Evolutionary conservation across 2,113 vertebrate species (phyloP), one percentile per base, ranked within the genome.

Genomic region (Tachycineta bicolor): DNA sequence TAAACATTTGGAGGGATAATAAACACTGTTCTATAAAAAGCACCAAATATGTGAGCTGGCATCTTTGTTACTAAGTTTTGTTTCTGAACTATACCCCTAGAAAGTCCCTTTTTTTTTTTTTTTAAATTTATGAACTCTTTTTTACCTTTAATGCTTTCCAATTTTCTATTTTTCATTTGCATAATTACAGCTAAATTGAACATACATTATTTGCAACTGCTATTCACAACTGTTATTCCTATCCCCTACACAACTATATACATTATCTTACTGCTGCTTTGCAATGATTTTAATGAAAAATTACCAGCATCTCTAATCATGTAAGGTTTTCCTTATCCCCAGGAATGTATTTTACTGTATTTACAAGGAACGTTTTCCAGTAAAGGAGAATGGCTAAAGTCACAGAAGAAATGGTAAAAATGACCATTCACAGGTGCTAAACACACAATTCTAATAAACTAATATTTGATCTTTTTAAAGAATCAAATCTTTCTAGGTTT

Each of bases 1-100:
- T 75, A 90, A 96, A 93, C 76, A 92, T 15, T 75, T 29, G 31
- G 0, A 81, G 13, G 5, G 21, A 46, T 64, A 94, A 67, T 75
- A 94, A 74, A n/a, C 71, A 52, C 33, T 70, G 34, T 9, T 65
- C 80, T 83, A 81, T 56, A 86, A 95, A 92, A 94, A 90, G 47
- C 46, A 75, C 59, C 43, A 83, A 67, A 44, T 67, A 90, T 1
- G 15, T 89, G n/a, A 67, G 41, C 28, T 86, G 47, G 55, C 10
- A 59, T 85, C 50, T 70, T 56, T 50, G 29, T 59, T 34, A 77
- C n/a, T 25, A 94, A 63, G 33, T 77, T 85, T 64, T 80, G 12
- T n/a, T 89, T 91, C 26, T 81, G 43, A 90, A 83, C 43, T 59
- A 65, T 0, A 4, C 7, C n/a, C 39, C 41, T 46, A 18, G 23